Evolutionary conservation across 2,113 vertebrate species (phyloP), one percentile per base, ranked within the genome.

Genomic region (Phalacrocorax brasilianus): DNA sequence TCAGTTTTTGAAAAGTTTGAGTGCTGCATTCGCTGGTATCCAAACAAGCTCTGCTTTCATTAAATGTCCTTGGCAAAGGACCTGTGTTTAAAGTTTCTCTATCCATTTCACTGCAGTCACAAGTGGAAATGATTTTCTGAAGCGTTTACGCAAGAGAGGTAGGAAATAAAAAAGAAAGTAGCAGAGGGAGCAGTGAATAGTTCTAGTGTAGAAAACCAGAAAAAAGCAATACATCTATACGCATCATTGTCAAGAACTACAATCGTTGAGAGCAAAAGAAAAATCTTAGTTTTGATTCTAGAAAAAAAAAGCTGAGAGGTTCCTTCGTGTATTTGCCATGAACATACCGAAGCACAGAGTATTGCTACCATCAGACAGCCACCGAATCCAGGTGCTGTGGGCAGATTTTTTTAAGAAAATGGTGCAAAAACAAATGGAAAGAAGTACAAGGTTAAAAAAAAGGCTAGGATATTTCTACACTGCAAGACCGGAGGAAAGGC

Each of bases 1-100:
- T 85, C 75, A 76, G 80, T n/a, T 82, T 76, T 92, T 86, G 32
- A 93, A 71, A 85, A 84, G 56, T 79, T 65, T 87, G 63, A 88
- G 78, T 32, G 28, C 53, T 91, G 53, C 58, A 82, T 91, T 96
- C 87, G 92, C 58, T 88, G 44, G 62, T 94, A 79, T 73, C 71
- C 91, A 94, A 93, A 95, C 87, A 95, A 85, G 66, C 71, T 76
- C 67, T 72, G 95, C 88, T 95, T 97, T 96, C 79, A 97, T 33
- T 63, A 68, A 94, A 4, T 93, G 91, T 95, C 77, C 94, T 93
- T 97, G 91, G 95, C 92, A 97, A 91, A 62, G 40, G 24, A 81
- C 10, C 24, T 62, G 49, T 82, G 66, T 81, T 94, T 91, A 87
- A 97, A 91, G 79, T 89, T 93, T 58, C 75, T 94, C 52, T 23